These are phyloP conservation scores for Tringa solitaria DNA, from an alignment of 2,113 vertebrate species.

Conservation along the genomic window DNA sequence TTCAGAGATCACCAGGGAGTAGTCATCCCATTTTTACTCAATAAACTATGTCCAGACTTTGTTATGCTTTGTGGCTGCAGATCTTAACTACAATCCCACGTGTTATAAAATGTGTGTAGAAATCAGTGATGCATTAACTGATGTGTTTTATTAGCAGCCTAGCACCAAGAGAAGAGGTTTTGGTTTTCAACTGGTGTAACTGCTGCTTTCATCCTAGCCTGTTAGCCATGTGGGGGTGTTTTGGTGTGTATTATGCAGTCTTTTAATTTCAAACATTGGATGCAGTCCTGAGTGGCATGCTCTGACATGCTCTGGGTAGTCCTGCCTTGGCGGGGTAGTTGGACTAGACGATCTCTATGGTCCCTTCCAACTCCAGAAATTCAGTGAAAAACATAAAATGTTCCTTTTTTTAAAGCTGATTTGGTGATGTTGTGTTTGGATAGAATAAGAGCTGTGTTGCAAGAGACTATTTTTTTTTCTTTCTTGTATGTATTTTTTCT, in stretches of 20 bases:
- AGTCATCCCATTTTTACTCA: not conserved
- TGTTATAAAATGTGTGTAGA: not conserved
- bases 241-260: not conserved
- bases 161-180: not conserved
- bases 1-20: not conserved
- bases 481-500: not conserved
- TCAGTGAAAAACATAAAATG: too few species aligned
- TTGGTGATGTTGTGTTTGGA: not conserved
- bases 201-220: not conserved
- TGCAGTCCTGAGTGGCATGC: too few species aligned
- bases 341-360: too few species aligned
- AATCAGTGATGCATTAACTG: not conserved
- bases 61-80: not conserved
- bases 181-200: not conserved
- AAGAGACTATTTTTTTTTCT: conserved; percentile 30
- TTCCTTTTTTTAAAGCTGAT: not conserved
- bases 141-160: not conserved
- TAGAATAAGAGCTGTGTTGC: not conserved
- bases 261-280: not conserved
- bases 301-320: too few species aligned
- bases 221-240: not conserved
- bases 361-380: too few species aligned
- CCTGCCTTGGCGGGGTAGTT: too few species aligned
- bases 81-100: not conserved
- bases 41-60: not conserved